phyloP scores from a whole-genome alignment of 92 coral and sea anemone species.

The Porites divaricata region DNA sequence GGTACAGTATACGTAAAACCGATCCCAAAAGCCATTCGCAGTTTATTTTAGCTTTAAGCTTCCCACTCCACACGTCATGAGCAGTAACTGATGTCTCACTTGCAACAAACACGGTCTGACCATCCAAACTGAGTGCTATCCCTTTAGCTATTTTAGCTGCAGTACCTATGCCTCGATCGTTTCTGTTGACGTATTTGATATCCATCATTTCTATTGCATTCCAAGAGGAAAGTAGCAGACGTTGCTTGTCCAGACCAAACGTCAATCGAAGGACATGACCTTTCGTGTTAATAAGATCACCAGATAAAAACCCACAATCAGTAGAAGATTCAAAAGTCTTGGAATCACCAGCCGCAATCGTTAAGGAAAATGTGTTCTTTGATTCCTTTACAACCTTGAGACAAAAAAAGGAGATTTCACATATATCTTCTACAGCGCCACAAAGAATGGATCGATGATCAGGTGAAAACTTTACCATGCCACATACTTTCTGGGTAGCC shows the following conservation, averaged over 20 bases:
- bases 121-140: not conserved
- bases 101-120: not conserved
- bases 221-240: not conserved
- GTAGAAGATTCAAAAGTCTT: not conserved
- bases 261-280: too few species aligned
- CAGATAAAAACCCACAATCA: not conserved
- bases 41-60: too few species aligned
- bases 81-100: too few species aligned
- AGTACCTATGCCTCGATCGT: not conserved
- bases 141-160: not conserved
- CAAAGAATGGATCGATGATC: not conserved
- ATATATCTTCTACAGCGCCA: not conserved
- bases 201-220: not conserved
- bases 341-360: not conserved
- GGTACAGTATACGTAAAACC: too few species aligned
- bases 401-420: not conserved
- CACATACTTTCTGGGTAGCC: not conserved
- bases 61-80: too few species aligned
- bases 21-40: too few species aligned
- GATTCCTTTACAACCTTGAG: not conserved
- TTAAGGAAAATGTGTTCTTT: not conserved
- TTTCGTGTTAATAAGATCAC: not conserved
- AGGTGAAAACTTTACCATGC: slow-evolving; percentile 1
- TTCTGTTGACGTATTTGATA: not conserved
- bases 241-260: not conserved